Evolutionary conservation across 2,797 vertebrate genomes (phyloP).

Genomic region (Scyliorhinus canicula): DNA sequence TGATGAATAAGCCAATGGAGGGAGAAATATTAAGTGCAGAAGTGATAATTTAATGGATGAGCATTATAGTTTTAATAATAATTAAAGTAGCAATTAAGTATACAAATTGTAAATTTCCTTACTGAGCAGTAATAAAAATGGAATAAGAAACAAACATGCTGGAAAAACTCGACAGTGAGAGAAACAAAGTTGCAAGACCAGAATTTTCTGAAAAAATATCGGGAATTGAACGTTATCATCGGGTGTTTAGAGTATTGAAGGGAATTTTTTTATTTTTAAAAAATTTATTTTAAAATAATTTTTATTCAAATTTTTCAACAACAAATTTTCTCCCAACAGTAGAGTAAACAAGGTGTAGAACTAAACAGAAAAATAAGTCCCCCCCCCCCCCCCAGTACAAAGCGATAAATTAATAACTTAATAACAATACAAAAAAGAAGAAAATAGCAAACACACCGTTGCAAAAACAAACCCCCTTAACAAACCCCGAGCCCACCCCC

Average conservation of each 20-base stretch:
- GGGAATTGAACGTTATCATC: not conserved
- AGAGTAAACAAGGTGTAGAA: too few species aligned
- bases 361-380: too few species aligned
- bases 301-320: too few species aligned
- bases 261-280: too few species aligned
- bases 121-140: not conserved
- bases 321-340: too few species aligned
- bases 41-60: not conserved
- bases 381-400: too few species aligned
- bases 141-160: not conserved
- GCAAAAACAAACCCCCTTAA: too few species aligned
- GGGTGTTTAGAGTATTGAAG: not conserved
- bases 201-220: not conserved
- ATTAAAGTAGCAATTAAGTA: not conserved
- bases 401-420: too few species aligned
- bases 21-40: not conserved
- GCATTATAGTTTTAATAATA: not conserved
- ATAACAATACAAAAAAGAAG: too few species aligned
- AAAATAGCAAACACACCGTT: too few species aligned
- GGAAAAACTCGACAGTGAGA: not conserved
- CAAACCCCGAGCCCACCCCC: too few species aligned
- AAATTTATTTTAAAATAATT: too few species aligned
- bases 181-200: not conserved
- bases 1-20: not conserved
- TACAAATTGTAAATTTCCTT: not conserved